phyloP scores from a whole-genome alignment of 1,140 invertebrate genomes.

The Aphaenogaster ashmeadi region DNA sequence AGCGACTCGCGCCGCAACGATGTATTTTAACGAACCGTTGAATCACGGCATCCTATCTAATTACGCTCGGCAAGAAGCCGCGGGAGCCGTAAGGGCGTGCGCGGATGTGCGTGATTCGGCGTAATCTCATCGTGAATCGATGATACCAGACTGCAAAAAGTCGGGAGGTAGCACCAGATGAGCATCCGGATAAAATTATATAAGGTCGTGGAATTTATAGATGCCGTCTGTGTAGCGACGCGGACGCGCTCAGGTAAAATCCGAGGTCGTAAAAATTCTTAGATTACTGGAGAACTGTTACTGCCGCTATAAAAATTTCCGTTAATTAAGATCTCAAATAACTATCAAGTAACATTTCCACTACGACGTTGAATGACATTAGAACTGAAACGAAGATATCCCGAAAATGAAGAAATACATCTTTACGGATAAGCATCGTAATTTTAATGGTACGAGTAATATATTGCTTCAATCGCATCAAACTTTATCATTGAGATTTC shows the following conservation, averaged over 20 bases:
- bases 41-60: conserved; percentile 57
- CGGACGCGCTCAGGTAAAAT: neutral
- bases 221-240: neutral
- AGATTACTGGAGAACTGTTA: neutral
- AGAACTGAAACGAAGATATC: neutral
- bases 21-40: conserved; percentile 57
- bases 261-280: neutral
- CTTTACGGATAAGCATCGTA: neutral
- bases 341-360: neutral
- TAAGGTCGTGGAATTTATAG: conserved; percentile 14
- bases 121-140: conserved; percentile 55
- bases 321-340: neutral
- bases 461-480: neutral
- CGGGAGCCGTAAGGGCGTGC: conserved; percentile 50
- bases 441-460: neutral
- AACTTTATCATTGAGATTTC: neutral
- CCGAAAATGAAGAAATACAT: neutral
- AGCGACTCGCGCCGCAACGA: conserved; percentile 33
- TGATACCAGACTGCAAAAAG: conserved; percentile 57
- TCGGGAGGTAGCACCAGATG: conserved; percentile 11
- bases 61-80: conserved; percentile 41
- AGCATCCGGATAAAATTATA: conserved; percentile 40
- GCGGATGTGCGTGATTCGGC: conserved; percentile 64
- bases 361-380: neutral
- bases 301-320: neutral